A percentile compares a stretch with the other conserved stretches of the same genome.
Evolutionary conservation across 2,113 vertebrate genomes (phyloP).

Genomic region (Tringa solitaria): DNA sequence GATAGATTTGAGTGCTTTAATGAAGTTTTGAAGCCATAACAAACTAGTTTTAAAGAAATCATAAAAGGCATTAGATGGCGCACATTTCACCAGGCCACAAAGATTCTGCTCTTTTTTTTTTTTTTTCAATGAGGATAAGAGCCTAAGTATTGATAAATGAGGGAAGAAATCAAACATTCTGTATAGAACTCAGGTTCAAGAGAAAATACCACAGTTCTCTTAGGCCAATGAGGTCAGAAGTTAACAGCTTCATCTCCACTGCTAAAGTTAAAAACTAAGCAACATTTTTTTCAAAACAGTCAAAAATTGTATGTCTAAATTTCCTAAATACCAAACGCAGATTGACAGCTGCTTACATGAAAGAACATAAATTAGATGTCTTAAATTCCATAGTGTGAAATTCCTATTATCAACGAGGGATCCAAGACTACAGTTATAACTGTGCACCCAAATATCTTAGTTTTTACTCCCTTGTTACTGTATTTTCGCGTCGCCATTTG

Average conservation of each 20-base stretch:
- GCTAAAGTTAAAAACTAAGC: not conserved
- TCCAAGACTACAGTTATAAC: not conserved
- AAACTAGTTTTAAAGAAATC: not conserved
- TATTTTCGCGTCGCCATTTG: not conserved
- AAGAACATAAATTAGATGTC: not conserved
- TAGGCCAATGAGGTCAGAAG: not conserved
- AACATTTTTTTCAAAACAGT: not conserved
- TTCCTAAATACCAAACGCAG: not conserved
- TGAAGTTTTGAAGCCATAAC: not conserved
- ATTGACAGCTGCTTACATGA: not conserved
- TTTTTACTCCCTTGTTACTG: not conserved
- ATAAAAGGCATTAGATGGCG: not conserved
- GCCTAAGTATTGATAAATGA: not conserved
- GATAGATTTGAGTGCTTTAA: slow-evolving; percentile 22
- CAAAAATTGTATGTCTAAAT: not conserved
- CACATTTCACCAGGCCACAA: not conserved
- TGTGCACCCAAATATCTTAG: not conserved
- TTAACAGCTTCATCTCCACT: not conserved
- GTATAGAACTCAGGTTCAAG: not conserved
- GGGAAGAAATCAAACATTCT: not conserved
- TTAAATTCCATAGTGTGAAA: not conserved
- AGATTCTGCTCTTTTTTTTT: not conserved
- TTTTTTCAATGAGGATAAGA: not conserved
- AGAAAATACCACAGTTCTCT: not conserved
- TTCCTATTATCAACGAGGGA: not conserved